These are phyloP conservation scores for Hippocampus guttulatus DNA, from an alignment of 2,113 vertebrate species.

Conservation along the genomic window DNA sequence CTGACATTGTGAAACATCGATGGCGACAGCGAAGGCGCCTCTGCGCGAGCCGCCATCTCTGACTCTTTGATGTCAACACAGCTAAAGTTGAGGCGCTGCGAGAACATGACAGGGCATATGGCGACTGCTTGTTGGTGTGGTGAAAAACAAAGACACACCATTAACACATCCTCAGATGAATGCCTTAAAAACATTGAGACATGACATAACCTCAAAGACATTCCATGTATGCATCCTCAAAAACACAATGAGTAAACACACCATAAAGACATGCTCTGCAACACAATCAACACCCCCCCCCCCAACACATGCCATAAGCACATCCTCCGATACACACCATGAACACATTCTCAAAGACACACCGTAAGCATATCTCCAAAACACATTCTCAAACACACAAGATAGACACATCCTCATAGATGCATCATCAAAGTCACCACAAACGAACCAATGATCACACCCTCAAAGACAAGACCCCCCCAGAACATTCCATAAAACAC, in stretches of 20 bases:
- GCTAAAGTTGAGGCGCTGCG: slow-evolving; percentile 10
- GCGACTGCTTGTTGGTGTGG: background rate
- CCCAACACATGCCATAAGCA: too few species aligned
- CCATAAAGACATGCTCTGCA: too few species aligned
- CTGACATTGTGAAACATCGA: slow-evolving; percentile 50
- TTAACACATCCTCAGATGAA: background rate
- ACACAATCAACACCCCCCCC: too few species aligned
- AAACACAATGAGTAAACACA: background rate
- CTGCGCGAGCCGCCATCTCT: slow-evolving; percentile 13
- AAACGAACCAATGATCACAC: background rate
- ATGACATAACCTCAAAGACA: background rate
- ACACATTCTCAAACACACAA: too few species aligned
- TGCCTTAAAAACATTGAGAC: background rate
- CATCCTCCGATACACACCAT: too few species aligned
- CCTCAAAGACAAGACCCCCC: background rate
- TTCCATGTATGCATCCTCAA: background rate
- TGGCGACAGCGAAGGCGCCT: background rate
- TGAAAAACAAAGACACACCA: background rate
- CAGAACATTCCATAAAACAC: background rate
- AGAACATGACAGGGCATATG: slow-evolving; percentile 20
- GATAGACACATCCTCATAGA: too few species aligned
- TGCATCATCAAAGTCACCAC: too few species aligned
- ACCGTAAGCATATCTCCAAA: too few species aligned
- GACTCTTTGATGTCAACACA: slow-evolving; percentile 12
- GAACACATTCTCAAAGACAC: too few species aligned